These are phyloP conservation scores for Phainopepla nitens DNA, from an alignment of 2,113 vertebrate species.

Conservation along the genomic window DNA sequence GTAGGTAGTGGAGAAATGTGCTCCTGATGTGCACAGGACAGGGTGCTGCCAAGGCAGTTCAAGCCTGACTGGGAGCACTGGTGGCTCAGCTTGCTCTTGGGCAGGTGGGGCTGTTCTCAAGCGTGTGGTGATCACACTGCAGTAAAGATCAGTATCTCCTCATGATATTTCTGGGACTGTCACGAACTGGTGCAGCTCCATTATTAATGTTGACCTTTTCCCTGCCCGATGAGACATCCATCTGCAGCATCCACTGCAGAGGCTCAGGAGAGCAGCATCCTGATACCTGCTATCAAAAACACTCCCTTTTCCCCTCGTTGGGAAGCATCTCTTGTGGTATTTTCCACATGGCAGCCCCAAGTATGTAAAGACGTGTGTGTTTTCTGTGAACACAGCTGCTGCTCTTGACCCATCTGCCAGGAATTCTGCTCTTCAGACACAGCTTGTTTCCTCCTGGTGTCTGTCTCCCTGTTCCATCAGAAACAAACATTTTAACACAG, in stretches of 20 bases:
- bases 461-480: conserved; percentile 26
- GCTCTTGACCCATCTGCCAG: conserved; percentile 64
- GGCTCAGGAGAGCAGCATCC: neutral
- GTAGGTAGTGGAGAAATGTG: neutral
- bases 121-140: neutral
- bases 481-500: conserved; percentile 50
- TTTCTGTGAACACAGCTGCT: conserved; percentile 54
- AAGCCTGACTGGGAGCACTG: neutral
- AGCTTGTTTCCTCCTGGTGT: conserved; percentile 40
- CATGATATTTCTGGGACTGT: neutral
- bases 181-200: neutral
- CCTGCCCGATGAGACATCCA: neutral
- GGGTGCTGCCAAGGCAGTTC: neutral
- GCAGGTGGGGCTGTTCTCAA: neutral
- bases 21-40: neutral
- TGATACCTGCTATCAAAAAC: neutral
- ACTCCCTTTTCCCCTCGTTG: neutral
- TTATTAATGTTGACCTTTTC: neutral
- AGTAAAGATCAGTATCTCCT: neutral
- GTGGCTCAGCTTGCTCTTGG: neutral
- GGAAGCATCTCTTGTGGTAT: neutral
- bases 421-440: conserved; percentile 59
- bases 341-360: conserved; percentile 22
- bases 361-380: conserved; percentile 23
- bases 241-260: neutral